Conservation (phyloP, 2,888 invertebrate species). For the Andrena chrysosceles region DNA sequence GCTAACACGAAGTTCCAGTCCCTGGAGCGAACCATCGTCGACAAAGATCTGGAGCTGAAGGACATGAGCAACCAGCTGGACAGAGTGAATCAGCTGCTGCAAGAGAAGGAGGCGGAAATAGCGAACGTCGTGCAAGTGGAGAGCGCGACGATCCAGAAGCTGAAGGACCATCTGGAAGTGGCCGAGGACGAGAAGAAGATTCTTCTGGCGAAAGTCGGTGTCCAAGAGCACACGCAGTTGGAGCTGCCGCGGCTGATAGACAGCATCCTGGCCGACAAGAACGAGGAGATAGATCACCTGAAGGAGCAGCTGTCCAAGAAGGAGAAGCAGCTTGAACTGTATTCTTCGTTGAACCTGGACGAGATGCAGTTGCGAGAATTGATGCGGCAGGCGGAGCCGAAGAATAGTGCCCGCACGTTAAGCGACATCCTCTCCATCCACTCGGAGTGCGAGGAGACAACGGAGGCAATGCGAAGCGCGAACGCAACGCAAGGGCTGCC, state of each 20-base stretch:
- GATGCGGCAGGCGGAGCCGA: constrained; percentile 84
- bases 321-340: constrained; percentile 86
- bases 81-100: constrained; percentile 82
- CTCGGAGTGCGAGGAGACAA: constrained; percentile 89
- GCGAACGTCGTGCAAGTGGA: constrained; percentile 80
- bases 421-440: constrained; percentile 90
- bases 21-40: constrained; percentile 77
- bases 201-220: constrained; percentile 78
- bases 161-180: constrained; percentile 80
- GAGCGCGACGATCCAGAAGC: constrained; percentile 79
- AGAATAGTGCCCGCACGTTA: constrained; percentile 89
- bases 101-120: constrained; percentile 83
- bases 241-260: constrained; percentile 87
- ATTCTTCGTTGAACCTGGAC: constrained; percentile 87
- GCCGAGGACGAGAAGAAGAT: constrained; percentile 82
- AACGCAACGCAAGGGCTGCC: constrained; percentile 71
- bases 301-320: constrained; percentile 87
- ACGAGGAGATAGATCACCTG: constrained; percentile 89
- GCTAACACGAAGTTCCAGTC: constrained; percentile 85
- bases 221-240: constrained; percentile 80
- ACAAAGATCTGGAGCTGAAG: constrained; percentile 82
- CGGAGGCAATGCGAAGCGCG: constrained; percentile 77
- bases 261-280: constrained; percentile 89
- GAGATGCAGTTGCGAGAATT: constrained; percentile 86
- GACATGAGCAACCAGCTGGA: constrained; percentile 83